Evolutionary conservation across 2,888 invertebrate species (phyloP), one percentile per base, ranked within the genome.

Genomic region (Protophormia terraenovae): DNA sequence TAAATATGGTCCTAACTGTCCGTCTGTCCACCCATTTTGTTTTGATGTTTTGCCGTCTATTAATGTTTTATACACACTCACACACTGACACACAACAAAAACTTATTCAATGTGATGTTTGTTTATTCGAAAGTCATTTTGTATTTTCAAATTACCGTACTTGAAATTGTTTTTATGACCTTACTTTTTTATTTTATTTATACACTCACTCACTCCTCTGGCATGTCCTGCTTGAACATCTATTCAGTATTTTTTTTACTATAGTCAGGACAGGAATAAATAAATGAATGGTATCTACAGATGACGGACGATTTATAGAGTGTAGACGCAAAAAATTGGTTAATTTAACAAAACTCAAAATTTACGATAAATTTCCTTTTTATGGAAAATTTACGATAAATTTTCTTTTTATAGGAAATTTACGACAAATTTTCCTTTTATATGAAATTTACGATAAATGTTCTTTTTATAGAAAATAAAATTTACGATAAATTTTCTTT

Each of bases 101-200:
- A 50, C 22, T 24, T 24, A 5, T 47, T 53, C 41, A 38, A 35
- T 38, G 24, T 35, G 10, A 50, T 55, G 55, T 62, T 75, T 75
- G 47, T 69, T 84, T 71, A 62, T 71, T 45, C 38, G 12, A 58
- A 79, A 71, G 75, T 69, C 55, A 75, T 55, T 69, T 38, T 73
- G 6, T 41, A 29, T 22, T 73, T 66, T 62, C 58, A 77, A 77
- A 83, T 83, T 71, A 58, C 27, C 77, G 55, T 47, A 55, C 47
- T 77, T 66, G 32, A 72, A 78, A 47, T 67, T 60, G 67, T 76
- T 80, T 79, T 83, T 75, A 75, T 67, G 67, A 55, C 50, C 38
- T 72, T 14, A 38, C 22, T 64, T 53, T 45, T 16, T 32, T 7
- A 14, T 32, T 50, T 8, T 45, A 29, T 72, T 58, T 58, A 60